Conservation (phyloP, 2,888 invertebrate genomes). For the Pedicia rivosa region DNA sequence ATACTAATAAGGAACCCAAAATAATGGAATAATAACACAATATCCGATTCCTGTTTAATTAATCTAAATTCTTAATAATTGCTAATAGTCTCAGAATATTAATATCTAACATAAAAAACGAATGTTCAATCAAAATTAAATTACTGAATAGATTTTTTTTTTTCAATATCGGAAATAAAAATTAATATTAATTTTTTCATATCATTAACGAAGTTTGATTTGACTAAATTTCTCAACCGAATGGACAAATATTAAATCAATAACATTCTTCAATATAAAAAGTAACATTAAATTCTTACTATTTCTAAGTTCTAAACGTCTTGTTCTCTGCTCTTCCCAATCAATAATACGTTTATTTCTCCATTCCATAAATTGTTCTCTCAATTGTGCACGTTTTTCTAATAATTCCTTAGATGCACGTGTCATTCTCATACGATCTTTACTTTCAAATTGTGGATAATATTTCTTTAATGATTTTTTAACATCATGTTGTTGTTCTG, state of each 20-base stretch:
- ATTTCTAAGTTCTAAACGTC: constrained; percentile 69
- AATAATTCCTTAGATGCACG: constrained; percentile 91
- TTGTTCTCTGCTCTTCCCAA: constrained; percentile 61
- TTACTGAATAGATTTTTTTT: no score
- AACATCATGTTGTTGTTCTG: constrained; percentile 82
- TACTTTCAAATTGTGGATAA: constrained; percentile 88
- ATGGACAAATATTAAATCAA: background rate
- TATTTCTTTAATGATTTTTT: constrained; percentile 97
- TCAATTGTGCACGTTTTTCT: constrained; percentile 75
- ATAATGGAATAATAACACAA: no score
- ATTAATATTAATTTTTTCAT: no score
- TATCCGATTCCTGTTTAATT: no score
- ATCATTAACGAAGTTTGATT: no score
- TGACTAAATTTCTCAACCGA: constrained; percentile 2
- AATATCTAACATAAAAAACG: no score
- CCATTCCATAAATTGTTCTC: constrained; percentile 75
- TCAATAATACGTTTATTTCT: constrained; percentile 56
- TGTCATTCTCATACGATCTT: constrained; percentile 83
- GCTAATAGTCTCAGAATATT: no score
- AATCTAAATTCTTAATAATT: no score
- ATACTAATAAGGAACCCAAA: no score
- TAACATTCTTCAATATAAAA: background rate
- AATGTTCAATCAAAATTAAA: constrained; percentile 1
- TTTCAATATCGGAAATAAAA: no score
- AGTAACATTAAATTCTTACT: constrained; percentile 42